Conservation (phyloP, 1,140 invertebrate species). For the Heliconius nattereri region DNA sequence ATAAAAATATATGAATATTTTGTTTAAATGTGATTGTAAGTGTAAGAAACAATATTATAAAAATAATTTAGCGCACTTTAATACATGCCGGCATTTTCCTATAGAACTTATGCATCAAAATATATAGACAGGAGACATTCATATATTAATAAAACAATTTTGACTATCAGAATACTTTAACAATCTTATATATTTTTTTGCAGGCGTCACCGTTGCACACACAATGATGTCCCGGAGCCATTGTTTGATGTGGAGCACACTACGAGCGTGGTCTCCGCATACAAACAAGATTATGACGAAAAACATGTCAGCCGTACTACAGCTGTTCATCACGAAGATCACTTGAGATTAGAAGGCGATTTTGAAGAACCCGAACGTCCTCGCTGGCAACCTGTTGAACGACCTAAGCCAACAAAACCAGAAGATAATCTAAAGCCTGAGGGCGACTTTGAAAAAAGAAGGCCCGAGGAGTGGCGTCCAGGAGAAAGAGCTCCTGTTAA, state of each 20-base stretch:
- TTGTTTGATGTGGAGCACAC: constrained; percentile 81
- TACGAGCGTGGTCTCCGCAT: constrained; percentile 83
- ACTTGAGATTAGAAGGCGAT: constrained; percentile 82
- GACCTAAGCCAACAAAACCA: constrained; percentile 76
- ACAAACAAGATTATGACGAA: constrained; percentile 85
- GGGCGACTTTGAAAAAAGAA: constrained; percentile 78
- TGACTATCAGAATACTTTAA: no score
- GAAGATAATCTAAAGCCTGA: constrained; percentile 66
- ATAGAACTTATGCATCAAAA: background rate
- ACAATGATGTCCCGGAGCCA: constrained; percentile 83
- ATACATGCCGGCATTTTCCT: background rate
- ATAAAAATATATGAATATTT: no score
- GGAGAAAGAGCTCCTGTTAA: constrained; percentile 79
- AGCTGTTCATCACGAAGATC: constrained; percentile 81
- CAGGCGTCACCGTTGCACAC: constrained; percentile 84
- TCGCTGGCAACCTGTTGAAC: constrained; percentile 73
- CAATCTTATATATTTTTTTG: constrained; percentile 49
- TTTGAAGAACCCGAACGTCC: constrained; percentile 72
- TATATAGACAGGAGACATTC: no score
- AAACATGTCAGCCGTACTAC: constrained; percentile 82
- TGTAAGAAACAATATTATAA: no score
- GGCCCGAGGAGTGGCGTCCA: constrained; percentile 67
- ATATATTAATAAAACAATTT: no score
- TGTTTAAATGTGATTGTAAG: no score
- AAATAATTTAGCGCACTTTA: no score